phyloP scores from a whole-genome alignment of 2,888 invertebrate species.

The Drosophila conformis region DNA sequence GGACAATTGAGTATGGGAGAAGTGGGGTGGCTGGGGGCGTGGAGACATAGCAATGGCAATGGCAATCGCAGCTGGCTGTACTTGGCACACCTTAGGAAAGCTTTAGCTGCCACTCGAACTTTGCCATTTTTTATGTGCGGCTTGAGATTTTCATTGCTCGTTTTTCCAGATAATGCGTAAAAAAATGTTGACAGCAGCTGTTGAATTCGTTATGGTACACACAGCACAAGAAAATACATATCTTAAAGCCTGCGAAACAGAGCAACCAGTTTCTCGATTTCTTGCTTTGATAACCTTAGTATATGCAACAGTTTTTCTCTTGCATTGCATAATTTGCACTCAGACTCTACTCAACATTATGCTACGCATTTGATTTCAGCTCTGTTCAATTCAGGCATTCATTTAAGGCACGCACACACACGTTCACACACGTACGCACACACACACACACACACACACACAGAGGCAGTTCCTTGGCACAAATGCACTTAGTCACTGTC shows the following conservation, averaged over 20 bases:
- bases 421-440: background rate
- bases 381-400: background rate
- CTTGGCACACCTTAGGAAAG: constrained; percentile 41
- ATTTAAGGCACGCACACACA: constrained; percentile 20
- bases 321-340: constrained; percentile 45
- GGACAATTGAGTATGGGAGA: background rate
- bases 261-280: background rate
- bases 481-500: constrained; percentile 60
- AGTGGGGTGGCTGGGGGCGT: background rate
- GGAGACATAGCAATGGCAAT: background rate
- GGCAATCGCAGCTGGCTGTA: background rate
- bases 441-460: constrained; percentile 8
- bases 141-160: constrained; percentile 55
- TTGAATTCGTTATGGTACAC: constrained; percentile 25
- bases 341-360: constrained; percentile 6
- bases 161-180: constrained; percentile 43
- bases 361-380: constrained; percentile 32
- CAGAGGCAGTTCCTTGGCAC: constrained; percentile 37
- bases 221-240: background rate
- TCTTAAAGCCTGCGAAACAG: background rate
- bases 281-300: background rate
- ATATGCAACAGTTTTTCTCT: constrained; percentile 46
- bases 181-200: constrained; percentile 49
- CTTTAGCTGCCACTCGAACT: constrained; percentile 27
- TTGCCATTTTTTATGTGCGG: constrained; percentile 48